Evolutionary conservation across 2,888 invertebrate genomes (phyloP).

Genomic region (Thera britannica): DNA sequence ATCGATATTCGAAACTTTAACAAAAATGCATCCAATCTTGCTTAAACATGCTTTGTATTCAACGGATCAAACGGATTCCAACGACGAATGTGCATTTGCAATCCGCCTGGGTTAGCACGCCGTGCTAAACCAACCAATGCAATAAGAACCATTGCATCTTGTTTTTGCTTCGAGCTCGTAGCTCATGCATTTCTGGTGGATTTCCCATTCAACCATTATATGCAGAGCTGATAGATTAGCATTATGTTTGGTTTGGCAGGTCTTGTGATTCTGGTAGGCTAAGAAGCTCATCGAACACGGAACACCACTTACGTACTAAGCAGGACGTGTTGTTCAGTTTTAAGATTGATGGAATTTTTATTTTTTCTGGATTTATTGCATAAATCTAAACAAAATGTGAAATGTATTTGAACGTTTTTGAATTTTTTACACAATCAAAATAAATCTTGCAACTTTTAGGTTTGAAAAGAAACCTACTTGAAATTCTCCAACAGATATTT

Average conservation of each 20-base stretch:
- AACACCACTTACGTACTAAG: conserved; percentile 60
- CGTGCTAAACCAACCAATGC: conserved; percentile 49
- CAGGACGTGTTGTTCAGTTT: conserved; percentile 48
- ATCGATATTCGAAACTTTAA: too few species aligned
- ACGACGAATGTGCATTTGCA: conserved; percentile 51
- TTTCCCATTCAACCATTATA: conserved; percentile 43
- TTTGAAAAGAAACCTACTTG: background rate
- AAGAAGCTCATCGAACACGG: conserved; percentile 62
- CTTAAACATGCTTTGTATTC: conserved; percentile 35
- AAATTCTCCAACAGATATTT: conserved; percentile 14
- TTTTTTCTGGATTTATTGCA: background rate
- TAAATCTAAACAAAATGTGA: too few species aligned
- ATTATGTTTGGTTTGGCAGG: conserved; percentile 14
- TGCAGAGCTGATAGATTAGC: conserved; percentile 18
- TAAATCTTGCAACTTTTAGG: too few species aligned
- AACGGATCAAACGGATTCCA: conserved; percentile 65
- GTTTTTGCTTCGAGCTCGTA: conserved; percentile 12
- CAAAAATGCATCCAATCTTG: conserved; percentile 29
- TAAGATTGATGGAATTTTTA: background rate
- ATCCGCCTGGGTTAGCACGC: conserved; percentile 53
- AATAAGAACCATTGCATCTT: conserved; percentile 39
- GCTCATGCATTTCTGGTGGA: conserved; percentile 44
- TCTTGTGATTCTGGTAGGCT: conserved; percentile 44
- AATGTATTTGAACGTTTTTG: too few species aligned
- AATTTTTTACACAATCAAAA: too few species aligned